Evolutionary conservation across 2,888 invertebrate species (phyloP), one percentile per base, ranked within the genome.

Genomic region (Steinernema scapterisci): DNA sequence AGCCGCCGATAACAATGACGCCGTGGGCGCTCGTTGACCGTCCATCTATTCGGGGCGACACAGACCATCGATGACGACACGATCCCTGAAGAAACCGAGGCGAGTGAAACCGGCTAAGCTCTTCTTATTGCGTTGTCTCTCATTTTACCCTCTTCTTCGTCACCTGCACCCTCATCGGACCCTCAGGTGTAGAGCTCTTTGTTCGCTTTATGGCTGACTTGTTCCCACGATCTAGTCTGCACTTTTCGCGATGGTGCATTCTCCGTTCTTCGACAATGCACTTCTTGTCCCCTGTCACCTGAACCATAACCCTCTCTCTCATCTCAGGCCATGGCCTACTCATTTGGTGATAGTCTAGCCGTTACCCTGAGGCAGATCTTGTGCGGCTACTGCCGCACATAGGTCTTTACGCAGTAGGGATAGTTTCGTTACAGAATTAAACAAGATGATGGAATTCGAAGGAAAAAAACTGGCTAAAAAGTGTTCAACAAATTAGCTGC

Each of bases 41-140:
- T 63, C 63, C 63, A 21, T 54, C 54, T 54, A 54, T 54, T 54
- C 25, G 63, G 27, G 19, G 63, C 63, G 63, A 63, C 63, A 31
- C 63, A 63, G 63, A 63, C 63, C 63, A 31, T 63, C 63, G 63
- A 63, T 63, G 63, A 63, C 63, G 63, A 63, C 63, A 63, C 63
- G 63, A 27, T 63, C 63, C 63, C 31, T 63, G 63, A 63, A 63
- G 63, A 63, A 63, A 63, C 63, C 63, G 27, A 63, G 63, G 31
- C 63, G 63, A 63, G 63, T 63, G 63, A 63, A 63, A 63, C 63
- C 63, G 63, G 63, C 63, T 63, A 63, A 63, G 63, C 63, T 63
- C 63, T 63, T 63, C 63, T 63, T 27, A 63, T 63, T 63, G 63
- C 63, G 63, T 31, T 63, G 63, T 63, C 63, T 63, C 31, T 63